These are phyloP conservation scores for Ancistrus triradiatus DNA, from an alignment of 2,113 vertebrate species.

Conservation along the genomic window DNA sequence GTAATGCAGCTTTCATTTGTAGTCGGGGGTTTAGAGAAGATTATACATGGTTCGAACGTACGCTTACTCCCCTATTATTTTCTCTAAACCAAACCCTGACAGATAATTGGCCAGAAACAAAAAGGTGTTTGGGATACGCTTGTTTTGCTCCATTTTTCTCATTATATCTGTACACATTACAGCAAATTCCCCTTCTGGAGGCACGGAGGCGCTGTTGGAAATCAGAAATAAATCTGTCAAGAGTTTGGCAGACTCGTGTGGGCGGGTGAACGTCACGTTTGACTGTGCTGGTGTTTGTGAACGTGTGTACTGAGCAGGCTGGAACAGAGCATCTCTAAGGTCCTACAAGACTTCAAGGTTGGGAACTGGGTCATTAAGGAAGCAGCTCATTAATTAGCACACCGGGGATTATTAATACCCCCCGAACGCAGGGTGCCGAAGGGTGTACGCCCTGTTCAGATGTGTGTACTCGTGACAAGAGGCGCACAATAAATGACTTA, in stretches of 20 bases:
- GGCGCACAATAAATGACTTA: neutral
- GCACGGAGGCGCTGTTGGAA: too few relatives aligned
- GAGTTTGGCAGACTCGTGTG: neutral
- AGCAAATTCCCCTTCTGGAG: too few relatives aligned
- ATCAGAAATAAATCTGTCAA: too few relatives aligned
- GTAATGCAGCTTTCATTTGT: too few relatives aligned
- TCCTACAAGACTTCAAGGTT: conserved; percentile 57
- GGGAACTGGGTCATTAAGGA: conserved; percentile 66
- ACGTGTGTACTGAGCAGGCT: conserved; percentile 17
- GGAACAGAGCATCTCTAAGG: conserved; percentile 37
- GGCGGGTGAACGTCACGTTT: neutral
- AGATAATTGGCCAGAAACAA: too few relatives aligned
- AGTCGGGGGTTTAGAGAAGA: too few relatives aligned
- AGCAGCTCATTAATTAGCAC: conserved; percentile 62
- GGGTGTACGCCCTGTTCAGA: conserved; percentile 56
- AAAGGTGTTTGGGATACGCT: too few relatives aligned
- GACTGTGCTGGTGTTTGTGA: neutral
- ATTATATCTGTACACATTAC: too few relatives aligned
- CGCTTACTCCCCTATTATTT: too few relatives aligned
- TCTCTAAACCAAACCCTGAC: too few relatives aligned
- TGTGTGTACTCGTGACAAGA: neutral
- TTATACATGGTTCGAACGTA: too few relatives aligned
- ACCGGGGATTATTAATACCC: conserved; percentile 66
- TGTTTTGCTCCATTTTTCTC: too few relatives aligned
- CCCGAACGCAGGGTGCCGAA: conserved; percentile 54